phyloP scores from a whole-genome alignment of 2,888 invertebrate species.

The Helleia helle region DNA sequence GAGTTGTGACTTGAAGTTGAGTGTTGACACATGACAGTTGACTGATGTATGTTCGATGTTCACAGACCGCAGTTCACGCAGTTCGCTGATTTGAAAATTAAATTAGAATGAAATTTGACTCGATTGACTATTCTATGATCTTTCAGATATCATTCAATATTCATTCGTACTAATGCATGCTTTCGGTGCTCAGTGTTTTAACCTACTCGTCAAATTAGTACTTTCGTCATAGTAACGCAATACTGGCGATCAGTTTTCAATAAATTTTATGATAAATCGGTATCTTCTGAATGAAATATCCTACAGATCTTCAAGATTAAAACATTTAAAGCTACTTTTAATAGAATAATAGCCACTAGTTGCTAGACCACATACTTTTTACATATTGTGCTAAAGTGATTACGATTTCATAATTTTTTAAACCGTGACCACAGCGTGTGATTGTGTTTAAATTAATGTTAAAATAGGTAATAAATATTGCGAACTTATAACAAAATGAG shows the following conservation, averaged over 20 bases:
- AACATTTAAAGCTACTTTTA: too few species aligned
- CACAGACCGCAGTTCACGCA: not conserved
- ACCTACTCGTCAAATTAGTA: not conserved
- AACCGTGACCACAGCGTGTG: not conserved
- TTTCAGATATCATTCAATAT: conserved; percentile 4
- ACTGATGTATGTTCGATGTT: too few species aligned
- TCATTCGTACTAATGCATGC: not conserved
- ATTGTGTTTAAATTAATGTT: too few species aligned
- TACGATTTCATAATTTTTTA: conserved; percentile 3
- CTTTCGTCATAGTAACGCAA: not conserved
- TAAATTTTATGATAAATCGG: not conserved
- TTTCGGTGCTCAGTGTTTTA: not conserved
- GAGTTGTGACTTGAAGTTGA: too few species aligned
- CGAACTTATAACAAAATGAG: conserved; percentile 28
- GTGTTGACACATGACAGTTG: too few species aligned
- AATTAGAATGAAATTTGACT: not conserved
- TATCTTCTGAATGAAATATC: not conserved
- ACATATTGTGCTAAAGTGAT: too few species aligned
- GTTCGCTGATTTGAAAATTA: not conserved
- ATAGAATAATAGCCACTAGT: too few species aligned
- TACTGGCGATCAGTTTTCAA: not conserved
- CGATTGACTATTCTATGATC: not conserved
- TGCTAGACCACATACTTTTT: too few species aligned
- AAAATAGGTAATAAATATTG: too few species aligned
- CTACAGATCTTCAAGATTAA: too few species aligned